phyloP scores from a whole-genome alignment of 2,797 vertebrate species.

The Mycteria americana region DNA sequence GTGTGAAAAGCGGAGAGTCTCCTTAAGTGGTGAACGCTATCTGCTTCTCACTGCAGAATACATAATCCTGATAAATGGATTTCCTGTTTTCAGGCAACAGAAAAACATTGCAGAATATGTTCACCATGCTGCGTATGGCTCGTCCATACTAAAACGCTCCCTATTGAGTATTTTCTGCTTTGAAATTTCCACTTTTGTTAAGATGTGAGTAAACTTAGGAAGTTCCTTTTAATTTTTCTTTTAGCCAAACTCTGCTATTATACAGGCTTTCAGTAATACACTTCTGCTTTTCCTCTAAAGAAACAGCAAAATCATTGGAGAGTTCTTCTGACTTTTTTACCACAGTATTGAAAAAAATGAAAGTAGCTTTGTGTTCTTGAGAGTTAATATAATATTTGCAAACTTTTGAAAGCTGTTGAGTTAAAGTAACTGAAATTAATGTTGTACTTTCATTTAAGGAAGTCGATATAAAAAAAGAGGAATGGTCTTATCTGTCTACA shows the following conservation, averaged over 20 bases:
- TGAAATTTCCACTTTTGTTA: not conserved
- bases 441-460: not conserved
- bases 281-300: not conserved
- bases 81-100: not conserved
- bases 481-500: not conserved
- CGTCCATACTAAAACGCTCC: not conserved
- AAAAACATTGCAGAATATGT: not conserved
- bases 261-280: not conserved
- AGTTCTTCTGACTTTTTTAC: not conserved
- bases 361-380: not conserved
- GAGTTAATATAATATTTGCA: not conserved
- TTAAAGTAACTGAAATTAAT: not conserved
- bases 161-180: not conserved
- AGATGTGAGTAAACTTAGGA: not conserved
- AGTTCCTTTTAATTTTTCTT: not conserved
- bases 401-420: not conserved
- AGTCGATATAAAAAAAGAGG: not conserved
- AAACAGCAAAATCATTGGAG: not conserved
- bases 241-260: not conserved
- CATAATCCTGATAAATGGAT: not conserved
- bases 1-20: not conserved
- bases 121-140: rapidly evolving
- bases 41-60: not conserved
- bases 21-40: not conserved
- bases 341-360: not conserved